Evolutionary conservation across 2,888 invertebrate genomes (phyloP).

Genomic region (Seira musarum): DNA sequence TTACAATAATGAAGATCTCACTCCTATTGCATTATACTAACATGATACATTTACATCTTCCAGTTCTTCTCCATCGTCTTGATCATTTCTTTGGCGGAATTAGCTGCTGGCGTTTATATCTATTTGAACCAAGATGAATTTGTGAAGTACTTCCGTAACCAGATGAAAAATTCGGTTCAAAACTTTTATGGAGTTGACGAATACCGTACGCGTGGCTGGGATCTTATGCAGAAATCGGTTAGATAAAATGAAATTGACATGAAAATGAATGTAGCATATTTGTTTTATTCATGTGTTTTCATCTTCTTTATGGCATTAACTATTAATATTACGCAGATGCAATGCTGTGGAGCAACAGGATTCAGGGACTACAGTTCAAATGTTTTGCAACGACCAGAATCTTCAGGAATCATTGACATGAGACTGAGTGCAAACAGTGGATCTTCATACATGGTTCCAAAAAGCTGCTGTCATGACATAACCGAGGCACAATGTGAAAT

Average conservation of each 20-base stretch:
- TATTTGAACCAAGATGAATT: conserved; percentile 67
- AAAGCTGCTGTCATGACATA: conserved; percentile 63
- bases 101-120: conserved; percentile 67
- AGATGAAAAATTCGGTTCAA: conserved; percentile 67
- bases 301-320: background rate
- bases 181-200: conserved; percentile 65
- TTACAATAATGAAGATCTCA: background rate
- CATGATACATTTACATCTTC: conserved; percentile 16
- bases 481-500: conserved; percentile 60
- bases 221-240: conserved; percentile 66
- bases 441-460: conserved; percentile 64
- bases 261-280: background rate
- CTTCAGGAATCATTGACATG: conserved; percentile 66
- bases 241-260: background rate
- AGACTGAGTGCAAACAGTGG: conserved; percentile 61
- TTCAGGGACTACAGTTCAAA: conserved; percentile 66
- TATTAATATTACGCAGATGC: conserved; percentile 65
- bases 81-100: conserved; percentile 66
- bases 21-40: background rate
- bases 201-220: conserved; percentile 65
- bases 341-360: conserved; percentile 67
- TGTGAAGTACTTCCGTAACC: conserved; percentile 62
- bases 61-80: conserved; percentile 68
- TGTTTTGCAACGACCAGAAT: conserved; percentile 56
- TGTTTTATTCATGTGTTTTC: conserved; percentile 19